A percentile compares a stretch with the other conserved stretches of the same genome.
Conservation (phyloP, 2,888 invertebrate species). For the Phortica okadai region DNA sequence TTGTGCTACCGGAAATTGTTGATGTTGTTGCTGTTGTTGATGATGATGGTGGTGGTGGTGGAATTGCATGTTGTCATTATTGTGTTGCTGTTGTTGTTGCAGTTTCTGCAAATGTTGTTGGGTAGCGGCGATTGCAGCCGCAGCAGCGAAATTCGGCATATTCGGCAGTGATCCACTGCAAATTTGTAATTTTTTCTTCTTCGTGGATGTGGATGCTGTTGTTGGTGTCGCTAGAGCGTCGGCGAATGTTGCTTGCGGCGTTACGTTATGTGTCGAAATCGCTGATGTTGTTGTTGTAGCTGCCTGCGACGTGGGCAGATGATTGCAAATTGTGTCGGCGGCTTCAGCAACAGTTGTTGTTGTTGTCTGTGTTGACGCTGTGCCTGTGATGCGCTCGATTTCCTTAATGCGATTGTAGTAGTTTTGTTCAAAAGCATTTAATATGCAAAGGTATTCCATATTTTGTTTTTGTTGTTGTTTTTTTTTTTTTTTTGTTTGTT, state of each 20-base stretch:
- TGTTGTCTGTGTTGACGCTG: conserved; percentile 39
- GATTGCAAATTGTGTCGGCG: neutral
- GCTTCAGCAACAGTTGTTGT: conserved; percentile 6
- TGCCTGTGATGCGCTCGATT: conserved; percentile 63
- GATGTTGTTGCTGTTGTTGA: conserved; percentile 48
- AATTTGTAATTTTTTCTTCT: neutral
- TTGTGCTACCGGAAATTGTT: conserved; percentile 41
- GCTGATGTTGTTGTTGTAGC: conserved; percentile 33
- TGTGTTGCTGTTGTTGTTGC: conserved; percentile 43
- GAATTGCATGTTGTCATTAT: conserved; percentile 36
- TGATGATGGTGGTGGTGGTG: conserved; percentile 48
- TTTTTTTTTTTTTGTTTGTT: conserved; percentile 14
- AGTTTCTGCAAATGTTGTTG: conserved; percentile 53
- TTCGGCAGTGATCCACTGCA: neutral
- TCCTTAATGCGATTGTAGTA: conserved; percentile 70
- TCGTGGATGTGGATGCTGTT: neutral
- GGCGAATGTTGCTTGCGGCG: conserved; percentile 38
- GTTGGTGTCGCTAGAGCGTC: neutral
- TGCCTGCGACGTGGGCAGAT: neutral
- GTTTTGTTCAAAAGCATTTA: conserved; percentile 73
- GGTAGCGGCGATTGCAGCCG: conserved; percentile 54
- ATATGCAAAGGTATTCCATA: conserved; percentile 74
- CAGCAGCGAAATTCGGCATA: conserved; percentile 38
- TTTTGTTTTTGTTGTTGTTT: conserved; percentile 35
- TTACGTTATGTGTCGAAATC: conserved; percentile 1